phyloP scores from a whole-genome alignment of 2,113 vertebrate genomes.

The Halcyon malimbica region DNA sequence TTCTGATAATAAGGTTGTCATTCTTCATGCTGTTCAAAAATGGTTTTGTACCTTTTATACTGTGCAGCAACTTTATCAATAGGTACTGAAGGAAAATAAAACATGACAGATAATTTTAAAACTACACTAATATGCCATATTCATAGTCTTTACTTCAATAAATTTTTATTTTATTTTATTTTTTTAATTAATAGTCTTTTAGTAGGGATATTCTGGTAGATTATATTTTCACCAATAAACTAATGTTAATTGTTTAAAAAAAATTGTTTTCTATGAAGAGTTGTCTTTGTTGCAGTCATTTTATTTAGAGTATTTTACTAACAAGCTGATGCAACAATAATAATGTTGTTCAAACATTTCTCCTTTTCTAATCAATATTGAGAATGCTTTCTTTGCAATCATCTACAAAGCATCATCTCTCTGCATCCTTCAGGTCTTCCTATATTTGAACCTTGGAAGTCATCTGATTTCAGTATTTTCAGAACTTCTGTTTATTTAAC shows the following conservation, averaged over 20 bases:
- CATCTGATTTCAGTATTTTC: neutral
- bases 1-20: no score
- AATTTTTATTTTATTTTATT: neutral
- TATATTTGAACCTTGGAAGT: neutral
- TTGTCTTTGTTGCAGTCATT: neutral
- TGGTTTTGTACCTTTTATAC: neutral
- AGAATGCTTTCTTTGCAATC: neutral
- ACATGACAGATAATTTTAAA: neutral
- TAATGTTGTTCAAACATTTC: neutral
- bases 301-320: neutral
- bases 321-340: neutral
- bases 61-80: neutral
- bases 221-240: neutral
- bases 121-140: neutral
- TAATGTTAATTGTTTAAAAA: neutral
- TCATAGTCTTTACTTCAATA: neutral
- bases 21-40: no score
- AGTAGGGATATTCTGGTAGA: neutral
- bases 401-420: fast-evolving
- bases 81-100: neutral
- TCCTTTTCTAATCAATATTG: neutral
- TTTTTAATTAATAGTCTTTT: neutral
- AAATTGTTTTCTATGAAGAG: fast-evolving
- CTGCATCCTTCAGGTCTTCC: neutral
- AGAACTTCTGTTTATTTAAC: neutral